Evolutionary conservation across 2,113 vertebrate species (phyloP).

Genomic region (Nothoprocta perdicaria): DNA sequence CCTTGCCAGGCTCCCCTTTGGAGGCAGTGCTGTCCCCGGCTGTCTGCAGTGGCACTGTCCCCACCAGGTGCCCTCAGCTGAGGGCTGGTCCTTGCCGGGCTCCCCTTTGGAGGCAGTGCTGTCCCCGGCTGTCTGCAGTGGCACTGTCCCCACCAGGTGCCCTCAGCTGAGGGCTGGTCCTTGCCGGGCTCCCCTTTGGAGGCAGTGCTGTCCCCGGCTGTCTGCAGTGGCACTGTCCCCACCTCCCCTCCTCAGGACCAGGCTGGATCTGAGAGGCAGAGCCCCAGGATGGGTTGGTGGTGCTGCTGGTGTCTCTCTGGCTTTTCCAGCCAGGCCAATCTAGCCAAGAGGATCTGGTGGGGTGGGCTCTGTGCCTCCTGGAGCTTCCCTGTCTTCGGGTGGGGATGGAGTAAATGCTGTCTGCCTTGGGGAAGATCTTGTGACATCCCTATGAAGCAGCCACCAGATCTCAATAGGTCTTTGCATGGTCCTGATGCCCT

Average conservation of each 20-base stretch:
- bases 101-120: too few relatives aligned
- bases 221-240: background rate
- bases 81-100: too few relatives aligned
- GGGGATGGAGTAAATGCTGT: background rate
- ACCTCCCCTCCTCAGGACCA: background rate
- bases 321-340: background rate
- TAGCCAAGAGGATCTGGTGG: background rate
- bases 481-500: background rate
- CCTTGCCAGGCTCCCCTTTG: too few relatives aligned
- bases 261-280: background rate
- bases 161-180: too few relatives aligned
- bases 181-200: background rate
- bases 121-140: too few relatives aligned
- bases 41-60: too few relatives aligned
- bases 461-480: background rate
- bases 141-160: too few relatives aligned
- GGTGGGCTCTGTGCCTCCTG: background rate
- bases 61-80: too few relatives aligned
- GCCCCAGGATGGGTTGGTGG: background rate
- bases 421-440: background rate
- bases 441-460: background rate
- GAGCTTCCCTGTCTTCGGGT: background rate
- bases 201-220: background rate
- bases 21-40: too few relatives aligned
- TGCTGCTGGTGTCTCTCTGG: background rate